These are phyloP conservation scores for Zosterops japonicus DNA, from an alignment of 2,113 vertebrate species.

Conservation along the genomic window DNA sequence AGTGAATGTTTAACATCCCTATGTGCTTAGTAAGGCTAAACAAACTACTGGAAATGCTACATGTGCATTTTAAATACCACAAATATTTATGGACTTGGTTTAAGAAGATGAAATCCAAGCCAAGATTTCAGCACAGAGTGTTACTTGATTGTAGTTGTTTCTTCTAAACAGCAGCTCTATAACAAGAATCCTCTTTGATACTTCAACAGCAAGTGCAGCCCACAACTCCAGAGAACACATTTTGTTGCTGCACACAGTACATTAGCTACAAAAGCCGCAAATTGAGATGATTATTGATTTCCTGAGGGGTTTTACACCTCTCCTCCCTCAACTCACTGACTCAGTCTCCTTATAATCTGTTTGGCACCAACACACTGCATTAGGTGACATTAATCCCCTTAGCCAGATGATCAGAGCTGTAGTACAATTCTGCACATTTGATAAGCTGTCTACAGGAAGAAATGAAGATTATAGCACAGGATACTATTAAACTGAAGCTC, in stretches of 20 bases:
- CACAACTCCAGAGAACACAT: rapidly evolving
- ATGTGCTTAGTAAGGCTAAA: neutral
- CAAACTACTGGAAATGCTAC: neutral
- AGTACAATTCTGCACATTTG: neutral
- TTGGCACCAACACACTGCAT: neutral
- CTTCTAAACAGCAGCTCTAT: neutral
- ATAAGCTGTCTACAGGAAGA: neutral
- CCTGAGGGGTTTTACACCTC: neutral
- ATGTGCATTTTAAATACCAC: neutral
- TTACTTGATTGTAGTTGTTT: neutral
- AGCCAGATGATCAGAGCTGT: neutral
- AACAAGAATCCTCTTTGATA: neutral
- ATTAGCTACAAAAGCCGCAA: neutral
- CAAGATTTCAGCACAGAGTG: neutral
- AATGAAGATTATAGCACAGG: neutral
- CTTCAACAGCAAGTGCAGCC: neutral
- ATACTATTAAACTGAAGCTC: neutral
- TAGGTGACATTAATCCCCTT: neutral
- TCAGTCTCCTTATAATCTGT: neutral
- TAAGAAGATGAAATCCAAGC: neutral
- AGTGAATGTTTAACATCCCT: neutral
- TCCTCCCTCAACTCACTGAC: neutral
- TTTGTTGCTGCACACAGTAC: neutral
- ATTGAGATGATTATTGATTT: neutral
- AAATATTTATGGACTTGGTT: neutral